Percentiles rank a stretch among this genome's conserved stretches.
phyloP scores from a whole-genome alignment of 2,113 vertebrate genomes.

The Dicentrarchus labrax region DNA sequence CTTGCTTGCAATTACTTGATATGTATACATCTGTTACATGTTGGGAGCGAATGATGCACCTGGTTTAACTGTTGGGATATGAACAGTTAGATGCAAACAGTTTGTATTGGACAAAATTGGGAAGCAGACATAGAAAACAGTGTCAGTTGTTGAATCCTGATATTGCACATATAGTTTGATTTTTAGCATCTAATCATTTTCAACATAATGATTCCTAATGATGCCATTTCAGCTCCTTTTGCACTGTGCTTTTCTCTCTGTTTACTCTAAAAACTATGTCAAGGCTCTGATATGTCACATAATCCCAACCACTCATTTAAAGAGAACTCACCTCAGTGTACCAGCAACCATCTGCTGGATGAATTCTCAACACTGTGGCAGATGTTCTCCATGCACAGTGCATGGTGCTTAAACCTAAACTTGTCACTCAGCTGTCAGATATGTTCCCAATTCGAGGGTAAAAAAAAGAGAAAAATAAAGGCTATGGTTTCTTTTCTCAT shows the following conservation, averaged over 20 bases:
- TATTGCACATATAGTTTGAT: not conserved
- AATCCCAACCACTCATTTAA: not conserved
- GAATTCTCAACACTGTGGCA: not conserved
- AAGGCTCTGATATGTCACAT: not conserved
- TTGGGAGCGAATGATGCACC: not conserved
- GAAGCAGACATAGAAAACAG: not conserved
- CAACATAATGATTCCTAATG: not conserved
- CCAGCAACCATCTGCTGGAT: not conserved
- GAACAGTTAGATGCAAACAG: too few species aligned
- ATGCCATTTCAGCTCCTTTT: not conserved
- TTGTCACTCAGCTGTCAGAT: not conserved
- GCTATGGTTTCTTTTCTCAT: not conserved
- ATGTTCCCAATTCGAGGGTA: too few species aligned
- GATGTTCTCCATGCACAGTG: not conserved
- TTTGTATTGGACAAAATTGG: not conserved
- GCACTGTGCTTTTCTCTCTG: not conserved
- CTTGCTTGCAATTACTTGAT: slow-evolving; percentile 11
- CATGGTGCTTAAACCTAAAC: not conserved
- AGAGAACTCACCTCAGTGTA: not conserved
- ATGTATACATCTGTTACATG: not conserved
- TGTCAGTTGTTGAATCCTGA: not conserved
- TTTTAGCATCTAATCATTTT: not conserved
- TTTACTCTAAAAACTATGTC: not conserved
- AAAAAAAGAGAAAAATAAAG: not conserved
- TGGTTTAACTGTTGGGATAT: not conserved